Evolutionary conservation across 2,797 vertebrate genomes (phyloP), one percentile per base, ranked within the genome.

Genomic region (Pseudopleuronectes americanus): DNA sequence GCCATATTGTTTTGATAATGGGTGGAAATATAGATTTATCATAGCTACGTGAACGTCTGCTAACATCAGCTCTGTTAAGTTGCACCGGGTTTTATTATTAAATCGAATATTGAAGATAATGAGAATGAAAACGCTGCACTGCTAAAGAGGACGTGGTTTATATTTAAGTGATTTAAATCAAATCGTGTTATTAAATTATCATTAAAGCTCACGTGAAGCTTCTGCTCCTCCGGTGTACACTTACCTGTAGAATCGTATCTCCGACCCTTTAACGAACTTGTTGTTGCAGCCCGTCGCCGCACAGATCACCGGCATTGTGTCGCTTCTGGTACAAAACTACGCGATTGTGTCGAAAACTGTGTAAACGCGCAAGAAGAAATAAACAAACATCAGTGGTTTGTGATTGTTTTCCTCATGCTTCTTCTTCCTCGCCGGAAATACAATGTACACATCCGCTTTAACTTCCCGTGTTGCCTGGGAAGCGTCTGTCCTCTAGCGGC

Each of bases 221-320:
- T 19, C 41, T 0, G 36, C 3, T 43, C 7, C 0, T 14, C 4
- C 8, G 2, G 6, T 47, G 6, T 43, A 38, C 57, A 80, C 87
- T 57, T 80, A 95, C 95, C 95, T 88, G 80, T 95, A 95, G 87
- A 95, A 95, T 21, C 94, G 54, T 23, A 95, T 95, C 66, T 94
- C 93, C 2, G 95, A 95, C 1, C 94, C 95, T 85, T 95, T 95
- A 0, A 95, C 79, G 59, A 95, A 95, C 62, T 92, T 94, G 47
- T 95, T 95, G 74, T 92, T 92, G 73, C 95, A 95, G 3, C 92
- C 94, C 4, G 74, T 76, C 1, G 93, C 92, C 36, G 94, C 94
- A 74, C 95, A 95, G 6, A 93, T 92, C 0, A 95, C 94, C 0
- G 95, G 94, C 95, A 95, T 95, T 28, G 7, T 87, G 41, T 24